Evolutionary conservation across 2,888 invertebrate species (phyloP), one percentile per base, ranked within the genome.

Genomic region (Tetragnatha montana): DNA sequence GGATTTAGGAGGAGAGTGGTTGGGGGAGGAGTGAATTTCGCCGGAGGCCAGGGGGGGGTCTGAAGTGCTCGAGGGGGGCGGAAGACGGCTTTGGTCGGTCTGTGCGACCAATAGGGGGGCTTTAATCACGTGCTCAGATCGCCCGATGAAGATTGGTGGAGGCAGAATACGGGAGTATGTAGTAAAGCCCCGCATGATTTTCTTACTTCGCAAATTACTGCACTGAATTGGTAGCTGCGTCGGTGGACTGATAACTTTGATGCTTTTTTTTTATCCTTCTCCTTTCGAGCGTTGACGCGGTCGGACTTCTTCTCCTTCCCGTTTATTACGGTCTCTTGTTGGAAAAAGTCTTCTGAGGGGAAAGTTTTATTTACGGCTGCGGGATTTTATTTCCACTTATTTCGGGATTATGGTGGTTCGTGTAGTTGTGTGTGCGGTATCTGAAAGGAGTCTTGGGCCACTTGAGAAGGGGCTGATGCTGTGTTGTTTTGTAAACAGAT

Each of bases 71-170:
- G 73, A 69, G 51, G 88, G 71, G 89, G 81, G 85, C 21, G 49
- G 60, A 21, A 51, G 74, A 49, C 35, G 71, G 85, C 89, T 89
- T 82, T 89, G 89, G 86, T 89, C 89, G 89, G 80, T 76, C 81
- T 80, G 71, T 60, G 86, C 85, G 81, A 85, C 85, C 81, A 85
- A 75, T 78, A 81, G 86, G 68, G 82, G 85, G 76, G 89, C 86
- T 89, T 86, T 89, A 89, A 89, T 89, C 89, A 89, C 82, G 86
- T 89, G 89, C 89, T 79, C 84, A 85, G 78, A 50, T 82, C 81
- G 79, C 69, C 86, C 86, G 89, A 82, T 81, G 89, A 89, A 87
- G 89, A 82, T 82, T 78, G 89, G 89, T 60, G 82, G 82, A 86
- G 82, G 73, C 70, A 35, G 50, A 73, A 87, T 81, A 87, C 51